Evolutionary conservation across 2,888 invertebrate genomes (phyloP).

Genomic region (Parnassius orleans): DNA sequence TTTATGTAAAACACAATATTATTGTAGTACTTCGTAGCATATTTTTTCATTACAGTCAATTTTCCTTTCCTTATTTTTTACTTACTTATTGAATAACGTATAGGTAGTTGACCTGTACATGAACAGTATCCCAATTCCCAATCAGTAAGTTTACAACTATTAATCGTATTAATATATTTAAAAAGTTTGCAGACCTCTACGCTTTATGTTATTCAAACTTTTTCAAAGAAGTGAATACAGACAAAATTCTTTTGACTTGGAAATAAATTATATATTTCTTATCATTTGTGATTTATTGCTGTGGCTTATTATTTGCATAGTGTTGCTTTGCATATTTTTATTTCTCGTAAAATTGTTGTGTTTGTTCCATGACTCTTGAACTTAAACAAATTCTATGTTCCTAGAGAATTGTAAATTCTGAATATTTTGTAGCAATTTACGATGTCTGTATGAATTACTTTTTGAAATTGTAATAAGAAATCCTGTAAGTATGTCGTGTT

Average conservation of each 20-base stretch:
- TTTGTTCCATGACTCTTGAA: not conserved
- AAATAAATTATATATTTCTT: slow-evolving; percentile 20
- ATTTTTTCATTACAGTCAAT: too few species aligned
- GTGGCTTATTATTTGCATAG: slow-evolving; percentile 14
- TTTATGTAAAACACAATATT: too few species aligned
- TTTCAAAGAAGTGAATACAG: slow-evolving; percentile 2
- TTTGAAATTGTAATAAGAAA: too few species aligned
- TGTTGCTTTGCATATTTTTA: slow-evolving; percentile 13
- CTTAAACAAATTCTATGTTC: not conserved
- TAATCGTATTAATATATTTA: slow-evolving; percentile 9
- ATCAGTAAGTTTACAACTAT: not conserved
- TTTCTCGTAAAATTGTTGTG: slow-evolving; percentile 2
- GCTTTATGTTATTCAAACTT: slow-evolving; percentile 4
- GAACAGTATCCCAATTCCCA: too few species aligned
- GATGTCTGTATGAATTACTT: not conserved
- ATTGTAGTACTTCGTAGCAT: too few species aligned
- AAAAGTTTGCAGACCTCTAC: slow-evolving; percentile 1
- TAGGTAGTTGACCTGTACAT: too few species aligned
- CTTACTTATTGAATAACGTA: too few species aligned
- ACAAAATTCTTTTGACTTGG: slow-evolving; percentile 12
- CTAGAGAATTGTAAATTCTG: not conserved
- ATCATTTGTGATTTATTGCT: slow-evolving; percentile 23
- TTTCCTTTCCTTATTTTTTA: too few species aligned
- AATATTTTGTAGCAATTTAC: not conserved
- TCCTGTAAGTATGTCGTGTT: too few species aligned